Evolutionary conservation across 2,113 vertebrate genomes (phyloP).

Genomic region (Fregata magnificens): DNA sequence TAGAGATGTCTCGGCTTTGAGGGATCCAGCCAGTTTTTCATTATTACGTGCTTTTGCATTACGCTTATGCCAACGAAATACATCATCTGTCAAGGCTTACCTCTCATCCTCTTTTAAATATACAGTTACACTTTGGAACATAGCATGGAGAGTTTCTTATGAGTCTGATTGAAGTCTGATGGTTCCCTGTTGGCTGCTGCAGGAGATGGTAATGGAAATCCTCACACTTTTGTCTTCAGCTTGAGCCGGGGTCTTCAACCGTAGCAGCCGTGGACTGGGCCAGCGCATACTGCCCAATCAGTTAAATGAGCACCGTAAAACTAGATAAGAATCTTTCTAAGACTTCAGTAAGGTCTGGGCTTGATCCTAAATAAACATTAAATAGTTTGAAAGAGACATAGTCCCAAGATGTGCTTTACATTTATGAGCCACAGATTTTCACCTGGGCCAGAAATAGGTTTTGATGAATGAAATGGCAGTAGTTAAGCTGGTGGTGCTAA

Average conservation of each 20-base stretch:
- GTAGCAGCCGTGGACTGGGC: accelerated
- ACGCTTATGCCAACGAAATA: background rate
- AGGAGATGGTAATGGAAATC: background rate
- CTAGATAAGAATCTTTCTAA: background rate
- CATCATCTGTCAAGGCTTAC: background rate
- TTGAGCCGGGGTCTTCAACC: background rate
- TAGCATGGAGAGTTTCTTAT: background rate
- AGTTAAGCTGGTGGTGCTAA: background rate
- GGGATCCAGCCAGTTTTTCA: background rate
- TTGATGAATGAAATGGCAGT: background rate
- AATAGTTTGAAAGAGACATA: background rate
- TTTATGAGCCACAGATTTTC: background rate
- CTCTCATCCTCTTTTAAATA: background rate
- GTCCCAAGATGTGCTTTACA: background rate
- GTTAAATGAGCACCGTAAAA: background rate
- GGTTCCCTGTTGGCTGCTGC: background rate
- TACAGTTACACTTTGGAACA: background rate
- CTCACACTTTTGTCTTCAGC: background rate
- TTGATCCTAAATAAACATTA: background rate
- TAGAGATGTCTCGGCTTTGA: background rate
- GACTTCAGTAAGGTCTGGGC: background rate
- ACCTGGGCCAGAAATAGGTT: background rate
- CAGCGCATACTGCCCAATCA: background rate
- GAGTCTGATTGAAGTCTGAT: background rate
- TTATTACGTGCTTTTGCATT: background rate